Conservation (phyloP, 2,113 vertebrate species). For the Gadus macrocephalus region DNA sequence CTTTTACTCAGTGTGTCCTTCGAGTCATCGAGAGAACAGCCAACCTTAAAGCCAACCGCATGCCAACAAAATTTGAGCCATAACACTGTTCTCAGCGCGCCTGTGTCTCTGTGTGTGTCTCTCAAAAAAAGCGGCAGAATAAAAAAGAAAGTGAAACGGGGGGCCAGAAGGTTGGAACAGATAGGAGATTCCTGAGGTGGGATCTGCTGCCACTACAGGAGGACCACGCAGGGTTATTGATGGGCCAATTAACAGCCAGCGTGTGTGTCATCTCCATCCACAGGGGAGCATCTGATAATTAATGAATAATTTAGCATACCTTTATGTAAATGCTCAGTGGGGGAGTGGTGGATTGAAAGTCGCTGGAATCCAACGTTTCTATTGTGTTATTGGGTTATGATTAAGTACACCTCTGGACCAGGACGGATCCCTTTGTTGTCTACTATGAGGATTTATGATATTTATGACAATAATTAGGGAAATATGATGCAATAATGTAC, state of each 20-base stretch:
- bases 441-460: slow-evolving; percentile 22
- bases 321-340: slow-evolving; percentile 71
- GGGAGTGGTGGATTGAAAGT: slow-evolving; percentile 48
- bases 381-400: slow-evolving; percentile 53
- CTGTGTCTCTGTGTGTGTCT: too few species aligned
- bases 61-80: too few species aligned
- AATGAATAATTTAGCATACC: slow-evolving; percentile 74
- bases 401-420: slow-evolving; percentile 47
- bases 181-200: slow-evolving; percentile 63
- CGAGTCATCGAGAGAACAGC: too few species aligned
- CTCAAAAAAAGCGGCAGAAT: too few species aligned
- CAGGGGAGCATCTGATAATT: slow-evolving; percentile 69
- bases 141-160: background rate
- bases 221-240: slow-evolving; percentile 70
- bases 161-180: slow-evolving; percentile 60
- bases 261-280: slow-evolving; percentile 65
- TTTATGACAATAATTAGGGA: slow-evolving; percentile 18
- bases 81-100: too few species aligned
- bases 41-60: too few species aligned
- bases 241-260: slow-evolving; percentile 76
- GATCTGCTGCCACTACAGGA: slow-evolving; percentile 60
- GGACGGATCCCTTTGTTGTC: slow-evolving; percentile 40
- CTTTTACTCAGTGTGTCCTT: too few species aligned
- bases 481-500: too few species aligned
- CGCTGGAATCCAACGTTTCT: slow-evolving; percentile 49